These are phyloP conservation scores for Sparus aurata DNA, from an alignment of 2,797 vertebrate species.

Conservation along the genomic window DNA sequence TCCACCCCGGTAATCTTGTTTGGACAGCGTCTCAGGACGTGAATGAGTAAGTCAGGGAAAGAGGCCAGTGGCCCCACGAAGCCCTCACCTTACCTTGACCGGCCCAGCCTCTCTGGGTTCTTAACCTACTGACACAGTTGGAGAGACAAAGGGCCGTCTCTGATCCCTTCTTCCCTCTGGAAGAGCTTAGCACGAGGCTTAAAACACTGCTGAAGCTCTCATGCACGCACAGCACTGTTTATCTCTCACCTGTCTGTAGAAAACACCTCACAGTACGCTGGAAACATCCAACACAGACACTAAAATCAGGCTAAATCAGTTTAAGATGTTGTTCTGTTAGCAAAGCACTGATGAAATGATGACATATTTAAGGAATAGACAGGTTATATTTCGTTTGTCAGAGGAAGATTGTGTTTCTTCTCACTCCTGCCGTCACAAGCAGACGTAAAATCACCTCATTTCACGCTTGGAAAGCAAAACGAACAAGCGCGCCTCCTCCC, in stretches of 20 bases:
- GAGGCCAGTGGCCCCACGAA: conserved; percentile 48
- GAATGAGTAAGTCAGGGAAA: conserved; percentile 51
- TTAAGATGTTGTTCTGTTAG: neutral
- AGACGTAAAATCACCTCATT: neutral
- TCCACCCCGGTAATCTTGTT: conserved; percentile 66
- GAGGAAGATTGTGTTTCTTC: neutral
- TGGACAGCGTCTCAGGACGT: conserved; percentile 63
- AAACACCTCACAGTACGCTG: neutral
- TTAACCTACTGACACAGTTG: conserved; percentile 84
- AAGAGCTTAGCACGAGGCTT: conserved; percentile 60
- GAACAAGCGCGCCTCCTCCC: neutral
- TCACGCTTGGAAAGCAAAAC: neutral
- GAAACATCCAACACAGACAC: neutral
- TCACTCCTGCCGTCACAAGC: neutral
- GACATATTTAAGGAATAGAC: neutral
- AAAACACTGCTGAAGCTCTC: conserved; percentile 41
- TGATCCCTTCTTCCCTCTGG: conserved; percentile 59
- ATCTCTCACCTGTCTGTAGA: conserved; percentile 18
- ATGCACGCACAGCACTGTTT: neutral
- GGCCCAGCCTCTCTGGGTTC: conserved; percentile 49
- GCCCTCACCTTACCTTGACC: conserved; percentile 70
- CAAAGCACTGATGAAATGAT: neutral
- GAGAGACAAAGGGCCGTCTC: conserved; percentile 71
- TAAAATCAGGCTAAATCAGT: neutral
- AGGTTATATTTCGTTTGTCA: neutral